These are phyloP conservation scores for Mellilla xanthometata DNA, from an alignment of 2,888 invertebrate species.

Conservation along the genomic window DNA sequence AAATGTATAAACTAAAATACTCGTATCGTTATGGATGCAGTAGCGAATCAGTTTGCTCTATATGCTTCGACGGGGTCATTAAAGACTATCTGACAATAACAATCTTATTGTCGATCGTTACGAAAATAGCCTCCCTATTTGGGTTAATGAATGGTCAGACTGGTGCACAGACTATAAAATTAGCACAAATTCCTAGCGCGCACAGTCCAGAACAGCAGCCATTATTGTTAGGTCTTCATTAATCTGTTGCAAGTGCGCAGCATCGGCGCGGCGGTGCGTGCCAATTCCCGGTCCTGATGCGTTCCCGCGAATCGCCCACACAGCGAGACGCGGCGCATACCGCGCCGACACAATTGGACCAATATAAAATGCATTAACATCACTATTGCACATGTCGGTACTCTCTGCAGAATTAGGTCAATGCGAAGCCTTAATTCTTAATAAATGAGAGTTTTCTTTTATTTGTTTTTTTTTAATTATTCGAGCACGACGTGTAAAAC, in stretches of 20 bases:
- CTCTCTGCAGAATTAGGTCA: conserved; percentile 49
- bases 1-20: no score
- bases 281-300: conserved; percentile 69
- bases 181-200: conserved; percentile 28
- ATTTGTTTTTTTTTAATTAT: conserved; percentile 36
- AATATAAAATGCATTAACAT: conserved; percentile 82
- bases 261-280: conserved; percentile 44
- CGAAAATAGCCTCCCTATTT: conserved; percentile 14
- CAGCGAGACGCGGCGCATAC: conserved; percentile 64
- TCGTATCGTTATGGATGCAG: not conserved
- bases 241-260: conserved; percentile 30
- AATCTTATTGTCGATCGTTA: not conserved
- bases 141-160: conserved; percentile 17
- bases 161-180: conserved; percentile 20
- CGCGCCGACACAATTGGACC: conserved; percentile 79
- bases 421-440: conserved; percentile 27
- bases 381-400: conserved; percentile 63
- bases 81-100: not conserved
- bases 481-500: conserved; percentile 34
- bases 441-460: no score
- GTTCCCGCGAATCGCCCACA: conserved; percentile 79
- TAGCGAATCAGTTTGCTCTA: not conserved
- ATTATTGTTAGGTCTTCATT: conserved; percentile 29
- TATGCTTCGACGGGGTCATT: not conserved
- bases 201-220: conserved; percentile 24